Evolutionary conservation across 1,140 invertebrate species (phyloP), one percentile per base, ranked within the genome.

Genomic region (Anoplophora glabripennis): DNA sequence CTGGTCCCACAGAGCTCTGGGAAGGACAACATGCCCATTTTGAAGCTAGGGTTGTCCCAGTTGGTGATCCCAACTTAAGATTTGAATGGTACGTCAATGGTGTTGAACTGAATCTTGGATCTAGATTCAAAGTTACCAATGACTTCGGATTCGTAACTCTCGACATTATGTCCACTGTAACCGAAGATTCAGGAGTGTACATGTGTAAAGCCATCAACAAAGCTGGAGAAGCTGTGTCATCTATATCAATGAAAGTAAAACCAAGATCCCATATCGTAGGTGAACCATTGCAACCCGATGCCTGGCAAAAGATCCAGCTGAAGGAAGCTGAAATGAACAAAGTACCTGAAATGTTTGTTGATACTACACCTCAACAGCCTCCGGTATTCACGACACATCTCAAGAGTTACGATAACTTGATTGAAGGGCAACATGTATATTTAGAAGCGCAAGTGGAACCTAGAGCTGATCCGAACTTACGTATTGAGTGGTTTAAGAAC

Each of bases 1-100:
- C 87, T 28, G 94, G 92, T 7, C 92, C 92, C n/a, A 85, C 87
- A 1, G 93, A 96, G 75, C 74, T 98, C 4, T 90, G 90, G 84
- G 94, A 98, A 81, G 93, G 93, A 10, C 90, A 98, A 76, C 86
- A 92, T 62, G 94, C 94, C 59, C 94, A 94, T 78, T 98, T 98
- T 75, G 94, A 99, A 78, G 95, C 93, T 60, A 84, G 93, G 42
- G 92, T 99, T n/a, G 89, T 96, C 18, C 94, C 94, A 36, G 91
- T 96, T 57, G 94, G 95, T 7, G 96, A 98, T 79, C 83, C 93
- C 9, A 90, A 86, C 66, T 78, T 97, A 41, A 82, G 86, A 69
- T 95, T 95, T 65, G 92, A 96, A 77, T 98, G 95, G 95, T 96
- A 89, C 69, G 87, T 94, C 44, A 97, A 98, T 73, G 95, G 94